These are phyloP conservation scores for Ursus arctos DNA, from an alignment of 2,113 vertebrate genomes.

Conservation along the genomic window DNA sequence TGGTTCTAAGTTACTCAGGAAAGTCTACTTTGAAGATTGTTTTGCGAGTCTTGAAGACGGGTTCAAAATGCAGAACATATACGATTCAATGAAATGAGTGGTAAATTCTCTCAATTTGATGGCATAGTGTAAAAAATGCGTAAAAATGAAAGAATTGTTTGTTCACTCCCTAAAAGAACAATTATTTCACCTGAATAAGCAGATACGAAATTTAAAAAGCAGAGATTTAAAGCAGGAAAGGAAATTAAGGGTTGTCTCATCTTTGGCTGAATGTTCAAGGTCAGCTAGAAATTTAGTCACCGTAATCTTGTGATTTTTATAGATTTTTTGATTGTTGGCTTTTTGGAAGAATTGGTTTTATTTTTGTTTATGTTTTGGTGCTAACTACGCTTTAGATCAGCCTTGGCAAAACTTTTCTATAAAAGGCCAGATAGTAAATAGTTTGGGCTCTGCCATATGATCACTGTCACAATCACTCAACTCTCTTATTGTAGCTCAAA, in stretches of 20 bases:
- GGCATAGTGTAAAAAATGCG: not conserved
- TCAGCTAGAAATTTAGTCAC: slow-evolving; percentile 23
- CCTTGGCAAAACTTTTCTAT: not conserved
- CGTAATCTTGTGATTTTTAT: not conserved
- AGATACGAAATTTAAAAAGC: not conserved
- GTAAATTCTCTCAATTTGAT: not conserved
- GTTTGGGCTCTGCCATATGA: not conserved
- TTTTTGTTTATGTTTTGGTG: slow-evolving; percentile 25
- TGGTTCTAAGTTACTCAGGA: not conserved
- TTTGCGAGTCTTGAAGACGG: slow-evolving; percentile 17
- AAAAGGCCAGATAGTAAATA: not conserved
- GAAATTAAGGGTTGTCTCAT: not conserved
- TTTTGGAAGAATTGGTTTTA: not conserved
- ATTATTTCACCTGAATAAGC: not conserved
- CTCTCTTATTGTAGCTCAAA: not conserved
- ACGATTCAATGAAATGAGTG: not conserved
- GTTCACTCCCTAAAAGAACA: slow-evolving; percentile 15
- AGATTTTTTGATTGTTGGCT: not conserved
- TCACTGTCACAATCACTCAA: not conserved
- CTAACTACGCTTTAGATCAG: not conserved
- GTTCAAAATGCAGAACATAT: not conserved
- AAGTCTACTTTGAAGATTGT: not conserved
- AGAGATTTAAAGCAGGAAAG: not conserved
- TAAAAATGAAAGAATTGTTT: not conserved
- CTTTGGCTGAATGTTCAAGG: slow-evolving; percentile 4